Evolutionary conservation across 2,888 invertebrate genomes (phyloP), one percentile per base, ranked within the genome.

Genomic region (Euphydryas editha): DNA sequence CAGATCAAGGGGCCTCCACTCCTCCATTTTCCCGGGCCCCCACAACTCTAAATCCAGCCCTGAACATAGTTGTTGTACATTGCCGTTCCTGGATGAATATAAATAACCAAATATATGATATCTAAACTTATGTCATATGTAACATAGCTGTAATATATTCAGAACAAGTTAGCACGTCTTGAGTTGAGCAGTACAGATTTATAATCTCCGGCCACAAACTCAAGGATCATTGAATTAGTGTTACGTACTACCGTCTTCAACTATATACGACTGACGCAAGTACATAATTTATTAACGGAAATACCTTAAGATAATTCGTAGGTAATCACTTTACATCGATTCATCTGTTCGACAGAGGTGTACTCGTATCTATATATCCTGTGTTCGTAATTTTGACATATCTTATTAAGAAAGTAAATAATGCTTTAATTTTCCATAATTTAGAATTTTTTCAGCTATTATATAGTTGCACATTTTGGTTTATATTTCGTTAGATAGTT

Each of bases 121-220:
- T 51, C 30, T 30, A 36, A 56, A 62, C 49, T 66, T 54, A 36
- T 20, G 36, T 57, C 61, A 51, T 67, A 69, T 49, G 67, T 47
- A 60, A 62, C 55, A 39, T 58, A 59, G 62, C 62, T 62, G 47
- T 60, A 63, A 63, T 70, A 63, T 68, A 55, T 68, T 65, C 58
- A 30, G 62, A 62, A 67, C 56, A 67, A 68, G 67, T 69, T 71
- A 49, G 49, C 44, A 67, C 61, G 71, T 80, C 78, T 81, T 80
- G 77, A 79, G 73, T 77, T 79, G 74, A 76, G 75, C 64, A 68
- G 72, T 60, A 72, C 74, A 80, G 85, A 86, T 87, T 82, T 81
- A 76, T 81, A 84, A 90, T 90, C 84, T 90, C 88, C 88, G 86
- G 78, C 77, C 78, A 75, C 80, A 80, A 81, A 76, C 79, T 84